A percentile compares a stretch with the other conserved stretches of the same genome.
Conservation (phyloP, 2,888 invertebrate genomes). For the Cosmia trapezina region DNA sequence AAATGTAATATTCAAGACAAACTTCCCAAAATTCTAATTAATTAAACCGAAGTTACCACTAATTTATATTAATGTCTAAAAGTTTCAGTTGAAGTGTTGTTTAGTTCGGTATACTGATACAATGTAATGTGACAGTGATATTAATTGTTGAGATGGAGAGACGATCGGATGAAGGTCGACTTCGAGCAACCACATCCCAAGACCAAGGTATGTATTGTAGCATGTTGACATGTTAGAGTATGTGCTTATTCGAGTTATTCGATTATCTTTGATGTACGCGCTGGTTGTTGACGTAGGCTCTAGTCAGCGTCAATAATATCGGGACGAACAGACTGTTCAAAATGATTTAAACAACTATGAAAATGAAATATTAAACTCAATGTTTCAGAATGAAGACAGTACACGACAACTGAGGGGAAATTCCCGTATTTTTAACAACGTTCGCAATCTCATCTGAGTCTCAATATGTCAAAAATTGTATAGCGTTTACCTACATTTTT, state of each 20-base stretch:
- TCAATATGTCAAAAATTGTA: too few relatives aligned
- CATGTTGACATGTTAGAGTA: slow-evolving; percentile 9
- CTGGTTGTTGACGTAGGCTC: neutral
- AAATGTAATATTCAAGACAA: slow-evolving; percentile 48
- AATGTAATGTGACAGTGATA: slow-evolving; percentile 77
- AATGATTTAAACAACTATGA: too few relatives aligned
- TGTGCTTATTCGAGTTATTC: neutral
- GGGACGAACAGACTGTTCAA: too few relatives aligned
- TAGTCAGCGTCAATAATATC: too few relatives aligned
- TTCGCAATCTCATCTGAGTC: too few relatives aligned
- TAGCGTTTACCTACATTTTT: too few relatives aligned
- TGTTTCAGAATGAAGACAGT: too few relatives aligned
- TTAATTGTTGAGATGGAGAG: slow-evolving; percentile 85
- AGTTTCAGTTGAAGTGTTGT: slow-evolving; percentile 52
- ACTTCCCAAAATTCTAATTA: slow-evolving; percentile 18
- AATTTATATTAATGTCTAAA: slow-evolving; percentile 33
- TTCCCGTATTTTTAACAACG: too few relatives aligned
- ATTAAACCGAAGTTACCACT: slow-evolving; percentile 46
- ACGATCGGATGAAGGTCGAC: slow-evolving; percentile 81
- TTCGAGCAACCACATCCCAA: slow-evolving; percentile 80
- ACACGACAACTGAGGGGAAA: too few relatives aligned
- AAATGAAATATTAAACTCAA: too few relatives aligned
- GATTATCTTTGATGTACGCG: neutral
- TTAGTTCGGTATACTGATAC: slow-evolving; percentile 60
- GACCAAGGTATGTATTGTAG: slow-evolving; percentile 82